These are phyloP conservation scores for Sinodicranocentrus sp. DNA, from an alignment of 2,888 invertebrate species.

Conservation along the genomic window DNA sequence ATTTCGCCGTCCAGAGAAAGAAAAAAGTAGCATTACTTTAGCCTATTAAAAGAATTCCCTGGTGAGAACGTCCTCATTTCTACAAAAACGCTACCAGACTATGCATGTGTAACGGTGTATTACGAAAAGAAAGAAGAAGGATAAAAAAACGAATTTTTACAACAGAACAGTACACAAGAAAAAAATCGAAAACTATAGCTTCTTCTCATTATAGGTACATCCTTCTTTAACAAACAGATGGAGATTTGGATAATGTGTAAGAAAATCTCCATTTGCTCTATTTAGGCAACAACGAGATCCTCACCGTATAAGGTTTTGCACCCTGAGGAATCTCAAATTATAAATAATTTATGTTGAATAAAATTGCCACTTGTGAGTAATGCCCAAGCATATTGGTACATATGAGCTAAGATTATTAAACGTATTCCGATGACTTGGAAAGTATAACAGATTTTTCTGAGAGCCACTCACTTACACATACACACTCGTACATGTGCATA, in stretches of 20 bases:
- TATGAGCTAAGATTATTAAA: conserved; percentile 15
- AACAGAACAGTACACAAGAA: no score
- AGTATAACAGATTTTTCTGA: conserved; percentile 3
- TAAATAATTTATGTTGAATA: conserved; percentile 47
- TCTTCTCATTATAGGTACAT: no score
- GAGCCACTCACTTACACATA: no score
- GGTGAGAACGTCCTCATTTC: not conserved
- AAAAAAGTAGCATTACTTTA: not conserved
- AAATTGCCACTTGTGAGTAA: conserved; percentile 24
- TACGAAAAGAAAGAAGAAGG: no score
- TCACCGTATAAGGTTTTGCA: not conserved
- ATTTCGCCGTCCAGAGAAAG: not conserved
- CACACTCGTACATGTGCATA: no score
- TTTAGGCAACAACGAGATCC: no score
- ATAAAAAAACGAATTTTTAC: no score
- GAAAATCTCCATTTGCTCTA: no score
- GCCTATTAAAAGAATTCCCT: conserved; percentile 33
- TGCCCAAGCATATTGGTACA: not conserved
- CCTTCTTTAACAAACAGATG: no score
- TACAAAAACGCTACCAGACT: not conserved
- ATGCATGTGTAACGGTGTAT: not conserved
- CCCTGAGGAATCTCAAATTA: conserved; percentile 31
- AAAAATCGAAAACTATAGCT: no score
- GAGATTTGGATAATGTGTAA: no score
- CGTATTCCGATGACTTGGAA: not conserved